These are phyloP conservation scores for Anneissia japonica DNA, from an alignment of 35 echinoderm and acorn worm species.

Conservation along the genomic window DNA sequence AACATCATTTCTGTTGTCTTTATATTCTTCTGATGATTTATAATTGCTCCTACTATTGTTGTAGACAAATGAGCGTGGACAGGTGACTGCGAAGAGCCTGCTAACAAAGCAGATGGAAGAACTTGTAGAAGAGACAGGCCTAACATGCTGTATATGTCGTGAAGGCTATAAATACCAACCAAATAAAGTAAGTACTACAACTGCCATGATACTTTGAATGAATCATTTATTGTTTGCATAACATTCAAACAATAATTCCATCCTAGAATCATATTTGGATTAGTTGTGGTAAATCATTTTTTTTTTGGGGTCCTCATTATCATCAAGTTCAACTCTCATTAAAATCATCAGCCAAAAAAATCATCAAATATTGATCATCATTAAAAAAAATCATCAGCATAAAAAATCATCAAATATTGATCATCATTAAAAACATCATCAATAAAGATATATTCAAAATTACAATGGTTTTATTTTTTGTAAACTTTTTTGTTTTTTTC, in stretches of 20 bases:
- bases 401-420: no score
- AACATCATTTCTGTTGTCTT: no score
- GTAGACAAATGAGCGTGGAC: constrained; percentile 98
- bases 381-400: no score
- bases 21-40: no score
- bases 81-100: constrained; percentile 74
- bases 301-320: neutral
- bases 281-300: neutral
- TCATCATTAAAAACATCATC: no score
- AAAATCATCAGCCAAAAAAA: no score
- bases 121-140: constrained; percentile 85
- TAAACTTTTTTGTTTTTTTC: neutral
- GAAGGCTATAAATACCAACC: constrained; percentile 97
- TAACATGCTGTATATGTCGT: constrained; percentile 99
- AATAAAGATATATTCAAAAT: no score
- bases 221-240: neutral
- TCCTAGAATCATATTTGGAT: neutral
- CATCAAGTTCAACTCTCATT: no score
- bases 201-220: neutral
- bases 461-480: no score
- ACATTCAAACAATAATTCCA: neutral
- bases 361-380: no score
- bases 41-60: constrained; percentile 8
- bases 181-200: constrained; percentile 62
- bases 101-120: constrained; percentile 88